A percentile compares a stretch with the other conserved stretches of the same genome.
Conservation (phyloP, 2,888 invertebrate genomes). For the Orchesella flavescens region DNA sequence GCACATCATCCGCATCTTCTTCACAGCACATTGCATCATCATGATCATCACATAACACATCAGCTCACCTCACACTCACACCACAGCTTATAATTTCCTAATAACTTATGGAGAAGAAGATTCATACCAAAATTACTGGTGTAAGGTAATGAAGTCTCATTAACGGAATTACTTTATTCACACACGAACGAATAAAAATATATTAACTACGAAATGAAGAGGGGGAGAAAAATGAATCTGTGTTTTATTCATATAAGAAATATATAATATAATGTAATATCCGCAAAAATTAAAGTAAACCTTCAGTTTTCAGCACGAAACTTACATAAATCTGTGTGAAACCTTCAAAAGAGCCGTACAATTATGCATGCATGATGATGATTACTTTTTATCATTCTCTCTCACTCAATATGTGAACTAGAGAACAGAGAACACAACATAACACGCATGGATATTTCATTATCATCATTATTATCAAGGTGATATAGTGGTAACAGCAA, state of each 20-base stretch:
- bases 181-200: constrained; percentile 39
- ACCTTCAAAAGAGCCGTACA: constrained; percentile 57
- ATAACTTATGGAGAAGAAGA: constrained; percentile 8
- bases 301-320: constrained; percentile 60
- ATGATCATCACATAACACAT: no score
- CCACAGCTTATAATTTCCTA: neutral
- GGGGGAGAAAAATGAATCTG: neutral
- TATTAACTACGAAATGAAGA: no score
- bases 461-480: constrained; percentile 58
- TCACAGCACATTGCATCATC: no score
- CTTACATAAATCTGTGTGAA: constrained; percentile 59
- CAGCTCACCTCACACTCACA: no score
- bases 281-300: constrained; percentile 8
- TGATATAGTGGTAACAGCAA: constrained; percentile 52
- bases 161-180: constrained; percentile 64
- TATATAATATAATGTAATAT: no score
- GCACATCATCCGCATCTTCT: constrained; percentile 45
- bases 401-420: no score
- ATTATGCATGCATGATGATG: constrained; percentile 43
- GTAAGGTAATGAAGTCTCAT: constrained; percentile 63
- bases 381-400: neutral
- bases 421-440: neutral
- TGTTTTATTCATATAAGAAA: no score
- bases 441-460: constrained; percentile 31
- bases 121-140: constrained; percentile 43